Evolutionary conservation across 2,797 vertebrate genomes (phyloP), one percentile per base, ranked within the genome.

Genomic region (Syndactyla subalaris): DNA sequence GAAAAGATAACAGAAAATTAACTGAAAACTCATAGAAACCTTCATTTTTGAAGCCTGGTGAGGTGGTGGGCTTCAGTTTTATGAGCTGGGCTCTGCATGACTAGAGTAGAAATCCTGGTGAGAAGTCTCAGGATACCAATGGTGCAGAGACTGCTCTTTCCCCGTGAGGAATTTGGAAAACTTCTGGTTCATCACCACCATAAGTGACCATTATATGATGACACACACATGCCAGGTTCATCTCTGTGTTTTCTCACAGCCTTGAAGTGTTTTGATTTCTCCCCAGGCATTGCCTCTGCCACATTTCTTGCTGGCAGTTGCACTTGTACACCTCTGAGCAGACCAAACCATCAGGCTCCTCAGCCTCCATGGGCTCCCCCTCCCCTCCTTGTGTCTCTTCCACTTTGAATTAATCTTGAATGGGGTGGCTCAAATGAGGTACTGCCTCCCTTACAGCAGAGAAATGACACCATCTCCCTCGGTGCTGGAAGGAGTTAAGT

Each of bases 361-460:
- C 36, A 32, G 32, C 4, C 62, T 9, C 2, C 1, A 4, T 3
- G 27, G 26, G 18, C 9, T 92, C 57, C 39, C 7, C 52, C 41
- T 67, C 23, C 34, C n/a, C 48, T 59, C 19, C 39, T 39, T 38
- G 38, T 41, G 39, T 32, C 29, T 32, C 61, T 43, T 62, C 39
- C 49, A 59, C 30, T 36, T 32, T n/a, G 46, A 30, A 14, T 20
- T 19, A 12, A 22, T 29, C 26, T 22, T 15, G 41, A n/a, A 3
- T 0, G 1, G 9, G 22, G 48, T 85, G 7, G 45, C 45, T 19
- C 34, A 55, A 61, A 11, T 1, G 1, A 17, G 74, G 72, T 18
- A 3, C 41, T 2, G 3, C 0, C 0, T 36, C 32, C 52, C 52
- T 48, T 62, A 48, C 12, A 7, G 23, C 6, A 3, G 7, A 10